phyloP scores from a whole-genome alignment of 2,113 vertebrate genomes.

The Aptenodytes patagonicus region DNA sequence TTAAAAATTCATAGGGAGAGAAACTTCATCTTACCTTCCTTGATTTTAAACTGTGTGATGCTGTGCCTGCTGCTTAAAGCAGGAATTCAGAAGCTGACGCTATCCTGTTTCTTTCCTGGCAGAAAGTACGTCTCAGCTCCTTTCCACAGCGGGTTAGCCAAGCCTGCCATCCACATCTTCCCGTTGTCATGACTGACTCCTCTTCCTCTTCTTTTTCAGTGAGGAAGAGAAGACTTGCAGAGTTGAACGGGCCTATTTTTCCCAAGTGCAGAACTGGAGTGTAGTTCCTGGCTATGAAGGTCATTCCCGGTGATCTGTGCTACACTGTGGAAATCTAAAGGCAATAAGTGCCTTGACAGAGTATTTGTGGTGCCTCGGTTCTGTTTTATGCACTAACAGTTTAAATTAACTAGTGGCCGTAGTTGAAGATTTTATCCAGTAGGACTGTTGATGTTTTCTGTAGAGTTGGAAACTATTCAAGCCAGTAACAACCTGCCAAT shows the following conservation, averaged over 20 bases:
- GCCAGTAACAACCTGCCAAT: not conserved
- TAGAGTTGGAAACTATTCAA: constrained; percentile 60
- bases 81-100: not conserved
- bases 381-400: constrained; percentile 69
- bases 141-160: not conserved
- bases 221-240: constrained; percentile 94
- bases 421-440: constrained; percentile 67
- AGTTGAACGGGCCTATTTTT: constrained; percentile 89
- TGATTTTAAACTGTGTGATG: not conserved
- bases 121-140: not conserved
- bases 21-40: not conserved
- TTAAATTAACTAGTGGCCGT: constrained; percentile 70
- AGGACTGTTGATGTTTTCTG: constrained; percentile 67
- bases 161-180: not conserved
- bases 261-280: constrained; percentile 94
- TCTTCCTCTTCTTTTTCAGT: constrained; percentile 77
- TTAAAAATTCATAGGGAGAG: not conserved
- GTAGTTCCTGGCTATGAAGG: constrained; percentile 64
- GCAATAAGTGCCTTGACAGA: constrained; percentile 61
- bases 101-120: not conserved
- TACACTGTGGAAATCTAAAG: constrained; percentile 53
- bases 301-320: constrained; percentile 9
- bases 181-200: not conserved
- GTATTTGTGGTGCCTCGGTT: constrained; percentile 71
- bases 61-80: not conserved